Conservation (phyloP, 2,113 vertebrate genomes). For the Gila orcuttii region DNA sequence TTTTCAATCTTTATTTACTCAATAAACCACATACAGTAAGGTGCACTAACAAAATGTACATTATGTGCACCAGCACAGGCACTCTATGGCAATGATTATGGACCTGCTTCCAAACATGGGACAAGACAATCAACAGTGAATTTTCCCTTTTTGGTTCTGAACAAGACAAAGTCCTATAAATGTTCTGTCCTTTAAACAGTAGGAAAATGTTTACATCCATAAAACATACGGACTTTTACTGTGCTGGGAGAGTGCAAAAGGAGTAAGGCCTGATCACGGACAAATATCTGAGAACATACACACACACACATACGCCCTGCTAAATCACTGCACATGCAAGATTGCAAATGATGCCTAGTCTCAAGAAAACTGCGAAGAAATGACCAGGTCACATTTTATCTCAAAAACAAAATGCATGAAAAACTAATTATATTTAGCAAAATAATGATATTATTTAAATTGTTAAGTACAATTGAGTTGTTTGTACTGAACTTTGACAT, state of each 20-base stretch:
- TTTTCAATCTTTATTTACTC: constrained; percentile 66
- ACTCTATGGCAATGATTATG: constrained; percentile 19
- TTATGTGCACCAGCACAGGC: constrained; percentile 37
- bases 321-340: not conserved
- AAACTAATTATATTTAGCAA: not conserved
- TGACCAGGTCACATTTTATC: not conserved
- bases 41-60: constrained; percentile 59
- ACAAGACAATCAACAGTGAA: constrained; percentile 6
- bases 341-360: not conserved
- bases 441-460: not conserved
- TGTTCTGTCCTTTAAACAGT: not conserved
- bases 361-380: not conserved
- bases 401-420: not conserved
- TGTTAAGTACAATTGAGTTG: not conserved
- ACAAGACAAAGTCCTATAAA: constrained; percentile 22
- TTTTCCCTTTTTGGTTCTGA: constrained; percentile 23
- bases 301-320: not conserved
- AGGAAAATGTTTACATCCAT: constrained; percentile 2
- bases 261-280: not conserved
- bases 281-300: constrained; percentile 5
- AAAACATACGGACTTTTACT: not conserved
- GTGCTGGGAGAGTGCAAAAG: not conserved
- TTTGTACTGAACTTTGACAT: not conserved
- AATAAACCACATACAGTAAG: constrained; percentile 55
- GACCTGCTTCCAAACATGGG: not conserved